These are phyloP conservation scores for Macrophya annulata DNA, from an alignment of 2,888 invertebrate genomes.

Conservation along the genomic window DNA sequence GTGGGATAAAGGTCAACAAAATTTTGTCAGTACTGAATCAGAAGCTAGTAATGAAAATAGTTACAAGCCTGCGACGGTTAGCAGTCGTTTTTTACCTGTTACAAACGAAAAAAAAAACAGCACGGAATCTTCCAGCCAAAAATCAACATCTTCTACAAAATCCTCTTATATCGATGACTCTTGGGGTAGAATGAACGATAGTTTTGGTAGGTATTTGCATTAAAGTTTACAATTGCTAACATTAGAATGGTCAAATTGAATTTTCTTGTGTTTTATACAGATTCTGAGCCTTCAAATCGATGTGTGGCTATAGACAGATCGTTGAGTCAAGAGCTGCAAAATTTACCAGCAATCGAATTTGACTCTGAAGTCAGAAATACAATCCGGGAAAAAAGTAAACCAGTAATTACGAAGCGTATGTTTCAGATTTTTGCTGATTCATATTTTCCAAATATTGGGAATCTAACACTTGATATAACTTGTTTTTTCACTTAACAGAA, in stretches of 20 bases:
- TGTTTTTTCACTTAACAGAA: neutral
- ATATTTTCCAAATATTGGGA: neutral
- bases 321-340: neutral
- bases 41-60: slow-evolving; percentile 38
- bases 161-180: slow-evolving; percentile 20
- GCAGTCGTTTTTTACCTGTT: neutral
- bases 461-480: neutral
- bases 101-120: slow-evolving; percentile 50
- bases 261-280: slow-evolving; percentile 18
- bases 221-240: slow-evolving; percentile 67
- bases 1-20: slow-evolving; percentile 67
- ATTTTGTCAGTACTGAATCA: neutral
- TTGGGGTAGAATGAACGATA: slow-evolving; percentile 60
- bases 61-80: neutral
- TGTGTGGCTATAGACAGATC: slow-evolving; percentile 3
- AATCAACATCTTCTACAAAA: slow-evolving; percentile 37
- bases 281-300: neutral
- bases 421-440: neutral
- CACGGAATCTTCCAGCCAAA: slow-evolving; percentile 24
- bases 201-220: slow-evolving; percentile 59
- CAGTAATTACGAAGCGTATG: slow-evolving; percentile 38
- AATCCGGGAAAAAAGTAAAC: slow-evolving; percentile 2
- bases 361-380: neutral
- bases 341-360: neutral
- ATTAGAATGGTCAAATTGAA: slow-evolving; percentile 59